Base-by-base conservation (phyloP, 2,113 vertebrate genomes). In the Festucalex cinctus region DNA sequence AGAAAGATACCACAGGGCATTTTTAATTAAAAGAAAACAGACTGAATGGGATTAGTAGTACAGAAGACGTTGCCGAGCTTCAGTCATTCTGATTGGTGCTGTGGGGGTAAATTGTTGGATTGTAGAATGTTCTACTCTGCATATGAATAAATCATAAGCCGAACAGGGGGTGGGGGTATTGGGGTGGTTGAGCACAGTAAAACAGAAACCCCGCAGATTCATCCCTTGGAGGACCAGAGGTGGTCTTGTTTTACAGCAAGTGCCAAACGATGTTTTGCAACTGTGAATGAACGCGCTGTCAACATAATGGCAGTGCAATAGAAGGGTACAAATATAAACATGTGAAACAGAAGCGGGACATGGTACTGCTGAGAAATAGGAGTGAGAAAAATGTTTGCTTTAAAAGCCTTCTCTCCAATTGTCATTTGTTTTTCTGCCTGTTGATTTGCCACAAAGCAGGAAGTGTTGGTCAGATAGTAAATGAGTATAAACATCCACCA, bases 121-220 rank as follows among this genome's bases (percentile, higher is more conserved):
- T 56, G 63, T 54, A 65, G 70, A 77, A 83, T 74, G 69, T 70
- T 77, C 64, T 66, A 66, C 67, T 85, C 71, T 61, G 66, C 41
- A 59, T 73, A 87, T 88, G 76, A 88, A 89, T 88, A 85, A 89
- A 87, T 86, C 86, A 86, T 86, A 63, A 84, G 64, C 61, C 0
- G 4, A 48, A 32, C 75, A 5, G 46, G 32, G 26, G 28, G 24
- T 12, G n/a, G 12, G 61, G 16, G 39, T n/a, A n/a, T n/a, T n/a
- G 24, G 48, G 7, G 48, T 2, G 17, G 6, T 1, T n/a, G 8
- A 74, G 73, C 63, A 71, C 80, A 78, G 76, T 70, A 70, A 83
- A 59, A 74, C 24, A 57, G 65, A 80, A 77, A 76, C 82, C 78
- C 78, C 20, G 26, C 61, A 76, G 81, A 87, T 78, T 78, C 71